Evolutionary conservation across 64 coral and sea anemone genomes (phyloP).

Genomic region (Acropora tenuis): DNA sequence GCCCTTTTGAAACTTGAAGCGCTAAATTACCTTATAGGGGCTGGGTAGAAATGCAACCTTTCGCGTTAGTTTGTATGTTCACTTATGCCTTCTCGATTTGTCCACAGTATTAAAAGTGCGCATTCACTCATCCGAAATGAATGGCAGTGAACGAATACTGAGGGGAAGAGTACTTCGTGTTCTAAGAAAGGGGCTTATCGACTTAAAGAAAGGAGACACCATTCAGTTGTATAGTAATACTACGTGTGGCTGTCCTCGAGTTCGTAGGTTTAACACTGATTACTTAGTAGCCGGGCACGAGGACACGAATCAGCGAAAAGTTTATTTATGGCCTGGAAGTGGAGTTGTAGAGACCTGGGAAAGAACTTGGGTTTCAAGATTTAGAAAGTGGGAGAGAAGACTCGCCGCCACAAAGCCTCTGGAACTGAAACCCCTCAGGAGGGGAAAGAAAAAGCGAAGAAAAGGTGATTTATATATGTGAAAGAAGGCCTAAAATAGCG

Average conservation of each 20-base stretch:
- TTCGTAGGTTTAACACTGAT: neutral
- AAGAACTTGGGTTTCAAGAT: slow-evolving; percentile 22
- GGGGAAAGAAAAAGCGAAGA: neutral
- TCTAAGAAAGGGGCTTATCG: neutral
- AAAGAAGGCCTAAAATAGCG: neutral
- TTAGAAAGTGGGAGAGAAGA: slow-evolving; percentile 25
- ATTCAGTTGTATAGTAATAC: slow-evolving; percentile 6
- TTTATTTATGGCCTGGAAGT: neutral
- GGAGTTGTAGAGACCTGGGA: slow-evolving; percentile 27
- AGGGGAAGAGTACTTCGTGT: slow-evolving; percentile 4
- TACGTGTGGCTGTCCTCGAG: slow-evolving; percentile 32
- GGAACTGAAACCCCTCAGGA: neutral
- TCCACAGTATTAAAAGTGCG: slow-evolving; percentile 25
- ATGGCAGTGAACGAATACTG: neutral
- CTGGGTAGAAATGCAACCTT: too few species aligned
- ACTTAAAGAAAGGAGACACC: slow-evolving; percentile 34
- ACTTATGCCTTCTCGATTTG: neutral
- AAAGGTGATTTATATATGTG: neutral
- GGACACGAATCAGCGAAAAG: neutral
- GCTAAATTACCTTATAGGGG: too few species aligned
- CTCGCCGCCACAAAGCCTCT: neutral
- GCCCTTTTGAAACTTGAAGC: too few species aligned
- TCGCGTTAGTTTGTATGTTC: neutral
- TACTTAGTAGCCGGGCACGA: slow-evolving; percentile 35
- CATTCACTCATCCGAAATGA: neutral